Conservation (phyloP, 2,888 invertebrate genomes). For the Tupiocoris notatus region DNA sequence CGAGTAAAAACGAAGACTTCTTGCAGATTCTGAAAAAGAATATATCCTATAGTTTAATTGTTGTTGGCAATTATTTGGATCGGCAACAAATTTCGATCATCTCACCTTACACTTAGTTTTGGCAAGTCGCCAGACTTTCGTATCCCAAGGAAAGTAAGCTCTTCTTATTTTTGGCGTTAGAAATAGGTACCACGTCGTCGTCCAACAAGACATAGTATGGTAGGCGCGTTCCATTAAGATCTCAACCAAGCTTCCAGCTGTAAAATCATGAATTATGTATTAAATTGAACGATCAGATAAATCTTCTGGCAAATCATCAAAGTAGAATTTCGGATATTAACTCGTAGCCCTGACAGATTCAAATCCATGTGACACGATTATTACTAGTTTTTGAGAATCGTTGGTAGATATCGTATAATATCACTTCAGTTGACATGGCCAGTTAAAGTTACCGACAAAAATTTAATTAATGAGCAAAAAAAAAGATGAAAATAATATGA, state of each 20-base stretch:
- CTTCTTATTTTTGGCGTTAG: slow-evolving; percentile 34
- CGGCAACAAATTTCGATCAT: background rate
- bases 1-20: slow-evolving; percentile 32
- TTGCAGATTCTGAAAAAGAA: slow-evolving; percentile 22
- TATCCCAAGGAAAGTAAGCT: slow-evolving; percentile 36
- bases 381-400: too few species aligned
- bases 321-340: too few species aligned
- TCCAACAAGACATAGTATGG: background rate
- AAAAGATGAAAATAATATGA: too few species aligned
- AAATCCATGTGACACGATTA: too few species aligned
- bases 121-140: slow-evolving; percentile 23
- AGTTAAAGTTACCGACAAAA: too few species aligned
- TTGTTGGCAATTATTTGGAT: background rate
- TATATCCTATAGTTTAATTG: background rate
- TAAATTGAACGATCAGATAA: too few species aligned
- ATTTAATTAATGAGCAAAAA: too few species aligned
- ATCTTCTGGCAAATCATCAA: too few species aligned
- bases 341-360: too few species aligned
- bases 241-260: slow-evolving; percentile 32
- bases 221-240: slow-evolving; percentile 30
- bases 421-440: too few species aligned
- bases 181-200: slow-evolving; percentile 29
- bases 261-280: background rate
- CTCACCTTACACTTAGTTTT: slow-evolving; percentile 31
- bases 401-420: too few species aligned